Evolutionary conservation across 2,797 vertebrate genomes (phyloP).

Genomic region (Microctenopoma steveboyesi): DNA sequence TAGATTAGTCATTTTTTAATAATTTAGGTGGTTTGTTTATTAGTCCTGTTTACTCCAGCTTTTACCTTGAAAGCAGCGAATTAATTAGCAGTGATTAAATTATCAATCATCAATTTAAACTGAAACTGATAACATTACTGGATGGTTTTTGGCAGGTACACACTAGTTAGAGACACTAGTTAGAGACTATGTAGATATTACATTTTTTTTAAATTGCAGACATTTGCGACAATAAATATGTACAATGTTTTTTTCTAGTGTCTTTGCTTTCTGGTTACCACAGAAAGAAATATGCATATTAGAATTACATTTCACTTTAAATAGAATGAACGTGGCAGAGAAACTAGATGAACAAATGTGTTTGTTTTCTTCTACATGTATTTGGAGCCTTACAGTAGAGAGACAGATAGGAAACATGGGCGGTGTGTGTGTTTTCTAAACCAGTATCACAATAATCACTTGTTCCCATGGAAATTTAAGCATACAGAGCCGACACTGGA

Average conservation of each 20-base stretch:
- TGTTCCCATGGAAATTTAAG: not conserved
- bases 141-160: not conserved
- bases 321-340: too few relatives aligned
- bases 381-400: not conserved
- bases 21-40: constrained; percentile 4
- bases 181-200: too few relatives aligned
- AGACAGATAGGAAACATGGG: not conserved
- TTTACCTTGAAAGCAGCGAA: not conserved
- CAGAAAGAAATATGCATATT: not conserved
- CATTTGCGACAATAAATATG: too few relatives aligned
- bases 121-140: not conserved
- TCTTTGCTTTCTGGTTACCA: not conserved
- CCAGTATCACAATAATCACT: not conserved
- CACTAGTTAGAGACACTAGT: too few relatives aligned
- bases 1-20: not conserved
- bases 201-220: too few relatives aligned
- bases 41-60: not conserved
- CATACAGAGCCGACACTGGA: not conserved
- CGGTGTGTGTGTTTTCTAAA: not conserved
- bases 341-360: too few relatives aligned
- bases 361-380: too few relatives aligned
- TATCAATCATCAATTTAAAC: constrained; percentile 5
- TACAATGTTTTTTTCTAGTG: too few relatives aligned
- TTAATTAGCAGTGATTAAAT: not conserved
- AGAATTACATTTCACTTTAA: too few relatives aligned